phyloP scores from a whole-genome alignment of 2,888 invertebrate genomes.

The Neoascia interrupta region DNA sequence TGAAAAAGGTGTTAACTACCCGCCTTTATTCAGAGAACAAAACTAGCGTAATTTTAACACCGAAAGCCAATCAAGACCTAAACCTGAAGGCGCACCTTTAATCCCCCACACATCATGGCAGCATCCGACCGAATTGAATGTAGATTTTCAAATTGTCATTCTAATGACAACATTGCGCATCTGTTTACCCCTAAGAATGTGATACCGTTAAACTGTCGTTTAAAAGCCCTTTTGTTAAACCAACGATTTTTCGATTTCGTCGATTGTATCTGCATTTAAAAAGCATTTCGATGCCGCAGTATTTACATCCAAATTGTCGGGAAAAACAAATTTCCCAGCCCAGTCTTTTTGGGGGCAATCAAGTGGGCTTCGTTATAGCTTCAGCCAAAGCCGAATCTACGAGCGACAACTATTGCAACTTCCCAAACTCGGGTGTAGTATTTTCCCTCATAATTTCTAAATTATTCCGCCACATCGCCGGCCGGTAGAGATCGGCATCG shows the following conservation, averaged over 20 bases:
- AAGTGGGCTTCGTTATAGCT: slow-evolving; percentile 7
- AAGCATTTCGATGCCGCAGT: slow-evolving; percentile 27
- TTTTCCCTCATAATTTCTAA: slow-evolving; percentile 28
- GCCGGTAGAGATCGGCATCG: too few species aligned
- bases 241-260: too few species aligned
- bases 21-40: too few species aligned
- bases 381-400: slow-evolving; percentile 48
- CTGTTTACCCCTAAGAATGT: neutral
- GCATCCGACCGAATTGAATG: slow-evolving; percentile 19
- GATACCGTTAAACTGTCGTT: slow-evolving; percentile 24
- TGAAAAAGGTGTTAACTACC: too few species aligned
- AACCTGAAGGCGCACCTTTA: slow-evolving; percentile 34
- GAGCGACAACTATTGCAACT: slow-evolving; percentile 51
- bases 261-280: slow-evolving; percentile 49
- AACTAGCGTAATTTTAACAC: slow-evolving; percentile 16
- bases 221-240: slow-evolving; percentile 3
- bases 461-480: slow-evolving; percentile 18
- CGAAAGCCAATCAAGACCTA: slow-evolving; percentile 18
- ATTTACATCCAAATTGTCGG: slow-evolving; percentile 49
- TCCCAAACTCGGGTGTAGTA: too few species aligned
- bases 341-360: too few species aligned
- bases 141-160: slow-evolving; percentile 31
- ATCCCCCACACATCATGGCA: neutral
- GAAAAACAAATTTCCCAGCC: slow-evolving; percentile 58
- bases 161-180: slow-evolving; percentile 57